Evolutionary conservation across 2,888 invertebrate genomes (phyloP), one percentile per base, ranked within the genome.

Genomic region (Julus scandinavius): DNA sequence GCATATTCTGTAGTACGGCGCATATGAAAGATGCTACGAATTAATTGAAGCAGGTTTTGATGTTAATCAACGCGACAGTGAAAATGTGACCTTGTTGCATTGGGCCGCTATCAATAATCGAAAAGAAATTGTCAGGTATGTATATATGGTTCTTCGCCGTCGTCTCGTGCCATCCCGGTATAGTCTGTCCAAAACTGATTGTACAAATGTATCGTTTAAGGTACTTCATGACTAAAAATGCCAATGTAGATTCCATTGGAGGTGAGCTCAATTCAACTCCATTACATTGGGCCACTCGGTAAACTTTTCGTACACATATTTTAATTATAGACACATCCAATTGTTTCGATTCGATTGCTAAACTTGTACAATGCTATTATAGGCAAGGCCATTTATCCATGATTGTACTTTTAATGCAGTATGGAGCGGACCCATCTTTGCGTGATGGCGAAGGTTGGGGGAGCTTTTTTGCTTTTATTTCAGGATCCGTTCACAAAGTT

Each of bases 101-200:
- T 99, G 99, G 99, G 99, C 99, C 63, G 96, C 99, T 29, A 99
- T 99, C 91, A 99, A 99, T 93, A 99, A 99, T 93, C 94, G 99
- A 88, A 95, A 95, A 90, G 98, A 99, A 91, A 96, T 99, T 91
- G 97, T 98, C 89, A 95, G 95, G 92, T 93, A 90, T 90, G 91
- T 87, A n/a, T 29, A 58, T 58, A 29, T 7, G 90, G 63, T 9
- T 20, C 63, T 29, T 29, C 29, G 29, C 29, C 29, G 29, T 29
- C 29, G 0, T 29, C 29, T 29, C 29, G 29, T 29, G 29, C 29
- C 29, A 29, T 29, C 29, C 29, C 1, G 29, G 29, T 29, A 29
- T 1, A 9, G n/a, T 20, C n/a, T 20, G 63, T 63, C 5, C n/a
- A 20, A 20, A 20, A 63, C 5, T 63, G 6, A 63, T 63, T 63